Evolutionary conservation across 1,140 invertebrate species (phyloP).

Genomic region (Apocrypta bakeri): DNA sequence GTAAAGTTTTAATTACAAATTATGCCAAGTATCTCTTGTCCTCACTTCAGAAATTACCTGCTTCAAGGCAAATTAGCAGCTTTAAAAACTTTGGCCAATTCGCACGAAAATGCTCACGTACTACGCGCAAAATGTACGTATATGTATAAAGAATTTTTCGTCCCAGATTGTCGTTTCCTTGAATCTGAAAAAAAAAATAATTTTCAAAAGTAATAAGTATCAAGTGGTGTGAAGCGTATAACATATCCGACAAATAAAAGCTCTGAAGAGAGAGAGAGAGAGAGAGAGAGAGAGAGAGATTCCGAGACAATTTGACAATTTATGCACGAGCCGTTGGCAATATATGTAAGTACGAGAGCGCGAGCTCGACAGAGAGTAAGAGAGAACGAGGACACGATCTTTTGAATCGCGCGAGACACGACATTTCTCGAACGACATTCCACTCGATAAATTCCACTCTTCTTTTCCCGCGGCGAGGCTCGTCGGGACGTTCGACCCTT

Average conservation of each 20-base stretch:
- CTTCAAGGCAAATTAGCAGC: not conserved
- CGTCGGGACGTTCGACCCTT: not conserved
- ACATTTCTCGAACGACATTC: constrained; percentile 23
- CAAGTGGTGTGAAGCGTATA: not conserved
- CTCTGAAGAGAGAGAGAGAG: too few relatives aligned
- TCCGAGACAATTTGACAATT: not conserved
- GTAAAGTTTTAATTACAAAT: constrained; percentile 3
- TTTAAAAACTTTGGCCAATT: not conserved
- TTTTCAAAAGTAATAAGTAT: too few relatives aligned
- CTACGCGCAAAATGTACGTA: too few relatives aligned
- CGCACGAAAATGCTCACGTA: not conserved
- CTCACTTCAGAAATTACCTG: not conserved
- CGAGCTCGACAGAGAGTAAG: not conserved
- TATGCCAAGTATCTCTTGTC: not conserved
- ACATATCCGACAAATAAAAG: not conserved
- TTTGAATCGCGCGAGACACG: not conserved
- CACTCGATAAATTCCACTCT: constrained; percentile 38
- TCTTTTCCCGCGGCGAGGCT: constrained; percentile 2
- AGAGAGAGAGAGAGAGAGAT: too few relatives aligned
- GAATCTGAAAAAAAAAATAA: too few relatives aligned
- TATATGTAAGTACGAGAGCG: not conserved
- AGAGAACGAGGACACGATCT: constrained; percentile 5
- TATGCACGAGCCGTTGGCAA: not conserved
- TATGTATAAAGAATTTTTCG: too few relatives aligned
- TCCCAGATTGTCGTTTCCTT: too few relatives aligned